Evolutionary conservation across 2,113 vertebrate species (phyloP).

Genomic region (Ifrita kowaldi): DNA sequence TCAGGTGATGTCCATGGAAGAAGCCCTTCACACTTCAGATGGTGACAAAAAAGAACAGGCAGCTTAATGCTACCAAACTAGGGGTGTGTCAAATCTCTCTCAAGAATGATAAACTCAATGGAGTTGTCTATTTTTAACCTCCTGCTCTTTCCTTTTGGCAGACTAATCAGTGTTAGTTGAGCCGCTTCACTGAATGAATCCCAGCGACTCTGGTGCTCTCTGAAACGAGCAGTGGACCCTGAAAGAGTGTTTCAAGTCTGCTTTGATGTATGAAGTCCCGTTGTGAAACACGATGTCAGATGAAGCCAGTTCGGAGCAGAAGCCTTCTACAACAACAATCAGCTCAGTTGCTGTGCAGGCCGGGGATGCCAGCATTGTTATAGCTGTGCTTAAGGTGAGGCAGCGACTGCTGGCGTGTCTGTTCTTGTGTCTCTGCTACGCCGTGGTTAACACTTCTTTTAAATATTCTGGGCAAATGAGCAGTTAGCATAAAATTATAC

Average conservation of each 20-base stretch:
- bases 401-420: not conserved
- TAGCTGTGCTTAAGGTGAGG: conserved; percentile 85
- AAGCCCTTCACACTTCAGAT: conserved; percentile 57
- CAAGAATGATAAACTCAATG: conserved; percentile 84
- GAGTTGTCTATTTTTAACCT: conserved; percentile 87
- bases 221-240: conserved; percentile 20
- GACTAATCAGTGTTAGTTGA: conserved; percentile 68
- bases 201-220: conserved; percentile 17
- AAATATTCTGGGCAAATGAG: not conserved
- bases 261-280: not conserved
- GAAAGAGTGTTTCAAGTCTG: not conserved
- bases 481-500: not conserved
- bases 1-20: conserved; percentile 44
- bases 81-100: conserved; percentile 79
- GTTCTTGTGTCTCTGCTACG: not conserved
- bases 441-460: not conserved
- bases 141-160: conserved; percentile 80
- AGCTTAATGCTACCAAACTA: conserved; percentile 72
- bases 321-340: conserved; percentile 78
- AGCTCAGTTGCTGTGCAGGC: conserved; percentile 86
- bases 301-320: conserved; percentile 41
- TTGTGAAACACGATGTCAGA: conserved; percentile 68
- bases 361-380: conserved; percentile 78
- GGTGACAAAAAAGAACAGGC: conserved; percentile 66
- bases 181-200: conserved; percentile 70